phyloP scores from a whole-genome alignment of 2,797 vertebrate species.

The Synaphobranchus kaupii region DNA sequence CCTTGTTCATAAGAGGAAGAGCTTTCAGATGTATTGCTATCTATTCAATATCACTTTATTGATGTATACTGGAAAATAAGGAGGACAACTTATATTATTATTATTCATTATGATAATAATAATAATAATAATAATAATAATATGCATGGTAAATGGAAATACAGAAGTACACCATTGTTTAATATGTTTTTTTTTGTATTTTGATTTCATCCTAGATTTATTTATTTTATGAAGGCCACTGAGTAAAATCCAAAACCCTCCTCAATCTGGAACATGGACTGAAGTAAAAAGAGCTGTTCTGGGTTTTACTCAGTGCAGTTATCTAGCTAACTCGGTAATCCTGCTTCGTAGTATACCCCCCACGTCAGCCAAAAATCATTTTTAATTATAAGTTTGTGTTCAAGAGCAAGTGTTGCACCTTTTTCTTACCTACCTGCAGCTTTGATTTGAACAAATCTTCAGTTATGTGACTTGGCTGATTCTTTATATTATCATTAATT shows the following conservation, averaged over 20 bases:
- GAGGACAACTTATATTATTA: background rate
- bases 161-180: background rate
- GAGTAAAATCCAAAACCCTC: no score
- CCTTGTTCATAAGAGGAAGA: background rate
- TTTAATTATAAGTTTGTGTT: background rate
- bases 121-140: background rate
- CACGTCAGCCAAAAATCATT: background rate
- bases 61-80: background rate
- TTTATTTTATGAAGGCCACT: no score
- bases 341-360: no score
- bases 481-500: background rate
- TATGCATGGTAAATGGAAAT: background rate
- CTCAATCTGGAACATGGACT: no score
- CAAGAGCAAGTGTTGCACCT: background rate
- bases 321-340: no score
- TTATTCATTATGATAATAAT: background rate
- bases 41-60: background rate
- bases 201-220: background rate
- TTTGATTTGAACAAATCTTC: background rate
- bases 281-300: no score
- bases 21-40: background rate
- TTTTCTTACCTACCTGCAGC: background rate
- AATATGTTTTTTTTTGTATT: background rate
- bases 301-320: no score
- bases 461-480: no score